Percentiles rank a stretch among this genome's conserved stretches.
Conservation (phyloP, 2,113 vertebrate species). For the Ceratotherium simum region DNA sequence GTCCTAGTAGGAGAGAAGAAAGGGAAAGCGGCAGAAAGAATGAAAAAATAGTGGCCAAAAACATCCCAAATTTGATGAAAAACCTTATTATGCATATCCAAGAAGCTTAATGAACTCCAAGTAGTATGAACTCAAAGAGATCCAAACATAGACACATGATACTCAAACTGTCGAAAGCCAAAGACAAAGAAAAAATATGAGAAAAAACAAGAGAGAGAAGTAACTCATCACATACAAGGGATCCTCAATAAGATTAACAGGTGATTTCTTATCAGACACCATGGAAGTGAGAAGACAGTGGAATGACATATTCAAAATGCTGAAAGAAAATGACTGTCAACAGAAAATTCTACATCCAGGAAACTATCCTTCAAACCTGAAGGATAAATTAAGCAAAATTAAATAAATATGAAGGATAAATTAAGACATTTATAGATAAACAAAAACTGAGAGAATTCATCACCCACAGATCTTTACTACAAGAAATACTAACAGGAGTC, state of each 20-base stretch:
- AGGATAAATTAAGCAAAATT: conserved; percentile 10
- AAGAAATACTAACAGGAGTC: background rate
- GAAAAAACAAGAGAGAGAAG: background rate
- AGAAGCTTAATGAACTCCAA: conserved; percentile 9
- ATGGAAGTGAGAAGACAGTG: background rate
- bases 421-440: conserved; percentile 47
- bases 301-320: background rate
- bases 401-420: background rate
- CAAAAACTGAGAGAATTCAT: background rate
- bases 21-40: background rate
- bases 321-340: background rate
- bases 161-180: background rate
- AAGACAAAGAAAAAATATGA: background rate
- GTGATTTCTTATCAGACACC: background rate
- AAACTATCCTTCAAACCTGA: conserved; percentile 27
- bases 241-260: background rate
- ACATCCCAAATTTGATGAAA: background rate
- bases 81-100: background rate
- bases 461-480: background rate
- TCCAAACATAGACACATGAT: background rate
- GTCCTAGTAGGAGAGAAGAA: background rate
- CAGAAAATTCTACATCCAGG: background rate
- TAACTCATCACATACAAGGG: background rate
- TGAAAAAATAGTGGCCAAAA: conserved; percentile 43
- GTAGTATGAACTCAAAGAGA: background rate